These are phyloP conservation scores for Idaea straminata DNA, from an alignment of 2,888 invertebrate genomes.

Conservation along the genomic window DNA sequence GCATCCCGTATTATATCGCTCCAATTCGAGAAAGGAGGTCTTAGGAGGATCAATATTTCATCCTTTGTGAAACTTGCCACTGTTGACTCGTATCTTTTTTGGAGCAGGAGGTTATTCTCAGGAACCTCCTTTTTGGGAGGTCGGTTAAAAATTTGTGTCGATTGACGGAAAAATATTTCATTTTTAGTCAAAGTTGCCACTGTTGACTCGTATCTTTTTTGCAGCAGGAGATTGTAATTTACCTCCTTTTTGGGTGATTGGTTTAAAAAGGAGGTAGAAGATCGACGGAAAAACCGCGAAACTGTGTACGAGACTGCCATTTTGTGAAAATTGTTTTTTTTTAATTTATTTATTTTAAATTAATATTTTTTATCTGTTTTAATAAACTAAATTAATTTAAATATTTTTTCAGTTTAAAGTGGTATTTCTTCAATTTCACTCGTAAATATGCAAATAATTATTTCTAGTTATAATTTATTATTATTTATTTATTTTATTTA, in stretches of 20 bases:
- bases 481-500: background rate
- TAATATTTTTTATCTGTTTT: slow-evolving; percentile 13
- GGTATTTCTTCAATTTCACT: background rate
- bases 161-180: background rate
- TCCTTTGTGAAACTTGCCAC: slow-evolving; percentile 72
- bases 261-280: slow-evolving; percentile 55
- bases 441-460: background rate
- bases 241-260: background rate
- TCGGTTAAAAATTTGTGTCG: background rate
- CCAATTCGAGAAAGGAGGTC: slow-evolving; percentile 74
- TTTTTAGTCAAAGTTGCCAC: background rate
- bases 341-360: slow-evolving; percentile 10
- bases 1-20: slow-evolving; percentile 71
- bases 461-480: background rate
- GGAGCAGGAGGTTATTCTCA: slow-evolving; percentile 21
- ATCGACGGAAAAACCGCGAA: slow-evolving; percentile 62
- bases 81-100: slow-evolving; percentile 69
- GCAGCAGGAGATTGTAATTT: background rate
- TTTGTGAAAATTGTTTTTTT: slow-evolving; percentile 18
- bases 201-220: background rate
- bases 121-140: background rate
- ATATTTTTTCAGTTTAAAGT: background rate
- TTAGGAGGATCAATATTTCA: slow-evolving; percentile 63
- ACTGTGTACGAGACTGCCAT: slow-evolving; percentile 61
- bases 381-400: slow-evolving; percentile 26